Base-by-base conservation (phyloP, 92 coral and sea anemone species). In the Heteractis magnifica region DNA sequence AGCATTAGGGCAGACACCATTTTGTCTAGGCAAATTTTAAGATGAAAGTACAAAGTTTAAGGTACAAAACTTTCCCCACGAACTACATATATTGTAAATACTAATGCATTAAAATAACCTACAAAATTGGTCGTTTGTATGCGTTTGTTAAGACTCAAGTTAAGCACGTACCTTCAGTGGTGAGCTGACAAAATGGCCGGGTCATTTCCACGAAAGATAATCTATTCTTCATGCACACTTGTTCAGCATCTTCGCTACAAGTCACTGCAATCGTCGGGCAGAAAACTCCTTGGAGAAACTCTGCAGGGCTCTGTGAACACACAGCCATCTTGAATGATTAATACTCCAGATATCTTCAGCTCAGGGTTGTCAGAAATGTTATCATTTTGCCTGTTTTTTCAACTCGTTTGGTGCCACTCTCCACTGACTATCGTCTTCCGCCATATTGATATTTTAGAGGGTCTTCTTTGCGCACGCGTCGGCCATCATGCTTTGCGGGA, bases 231-330 rank as follows among this genome's bases (percentile, higher is more conserved):
- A 92, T 92, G 85, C 98, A 95, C 20, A 92, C 87, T 64, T 83
- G 94, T 82, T 95, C 98, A 15, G 98, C 98, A 86, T 95, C 98
- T 13, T 95, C 98, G 73, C 98, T 95, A 81, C 96, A 95, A 87
- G 95, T 88, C 49, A 95, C 98, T 34, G 98, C 98, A 53, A 95
- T 90, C 90, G 93, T 93, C 0, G 98, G 98, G 58, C 98, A 92
- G 81, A 92, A 95, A 58, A 95, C 98, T 49, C 98, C 95, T 78
- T 95, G 98, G 53, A 95, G 82, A 58, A 95, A 94, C 81, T 95
- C 98, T 76, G 87, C 81, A 51, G 98, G 94, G 34, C 94, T 95
- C 79, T 95, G 98, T 10, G 98, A 94, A 78, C 98, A 95, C 87
- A 92, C 93, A 73, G 98, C 98, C 98, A 95, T 95, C 77, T 41